Conservation (phyloP, 2,113 vertebrate genomes). For the Cavia porcellus region DNA sequence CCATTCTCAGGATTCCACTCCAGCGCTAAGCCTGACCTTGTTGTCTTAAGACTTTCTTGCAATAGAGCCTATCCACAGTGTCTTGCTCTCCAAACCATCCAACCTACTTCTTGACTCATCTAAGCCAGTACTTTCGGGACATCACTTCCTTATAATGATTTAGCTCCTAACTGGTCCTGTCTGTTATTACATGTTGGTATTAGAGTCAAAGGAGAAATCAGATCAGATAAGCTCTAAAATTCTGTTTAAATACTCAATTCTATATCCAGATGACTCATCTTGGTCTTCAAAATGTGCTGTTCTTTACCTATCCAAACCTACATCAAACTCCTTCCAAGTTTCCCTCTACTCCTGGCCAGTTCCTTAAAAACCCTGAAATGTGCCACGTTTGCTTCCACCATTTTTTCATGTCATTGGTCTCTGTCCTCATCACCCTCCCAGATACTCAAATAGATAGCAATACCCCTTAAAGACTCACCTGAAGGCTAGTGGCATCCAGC, state of each 20-base stretch:
- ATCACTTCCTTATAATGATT: neutral
- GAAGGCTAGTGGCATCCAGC: neutral
- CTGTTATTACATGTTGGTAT: neutral
- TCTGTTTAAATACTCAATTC: neutral
- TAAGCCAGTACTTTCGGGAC: neutral
- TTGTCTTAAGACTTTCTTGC: neutral
- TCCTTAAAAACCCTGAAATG: slow-evolving; percentile 23
- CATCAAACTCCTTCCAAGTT: neutral
- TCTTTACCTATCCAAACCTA: slow-evolving; percentile 36
- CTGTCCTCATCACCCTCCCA: neutral
- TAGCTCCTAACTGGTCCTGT: neutral
- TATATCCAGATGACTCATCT: slow-evolving; percentile 33
- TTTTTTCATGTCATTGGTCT: neutral
- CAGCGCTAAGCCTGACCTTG: neutral
- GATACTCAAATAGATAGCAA: neutral
- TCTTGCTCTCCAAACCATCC: neutral
- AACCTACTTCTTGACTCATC: neutral
- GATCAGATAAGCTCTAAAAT: slow-evolving; percentile 16
- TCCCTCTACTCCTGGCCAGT: neutral
- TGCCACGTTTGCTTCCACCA: neutral
- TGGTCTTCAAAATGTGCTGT: slow-evolving; percentile 14
- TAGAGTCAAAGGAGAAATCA: slow-evolving; percentile 42
- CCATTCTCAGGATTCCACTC: neutral
- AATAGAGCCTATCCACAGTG: neutral
- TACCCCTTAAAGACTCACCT: neutral